Evolutionary conservation across 2,888 invertebrate species (phyloP).

Genomic region (Mythimna lalbum): DNA sequence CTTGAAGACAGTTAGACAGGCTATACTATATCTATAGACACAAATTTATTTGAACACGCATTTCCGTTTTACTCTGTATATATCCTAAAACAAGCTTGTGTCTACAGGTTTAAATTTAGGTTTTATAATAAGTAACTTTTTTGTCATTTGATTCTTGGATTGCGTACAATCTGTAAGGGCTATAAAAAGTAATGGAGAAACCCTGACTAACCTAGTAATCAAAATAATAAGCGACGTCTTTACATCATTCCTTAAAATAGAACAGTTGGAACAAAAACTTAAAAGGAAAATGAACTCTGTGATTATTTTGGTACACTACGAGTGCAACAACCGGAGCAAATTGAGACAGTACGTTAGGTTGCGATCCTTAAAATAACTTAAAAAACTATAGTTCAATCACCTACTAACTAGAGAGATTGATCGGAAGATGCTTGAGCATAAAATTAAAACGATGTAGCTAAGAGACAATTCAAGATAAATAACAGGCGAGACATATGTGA

Average conservation of each 20-base stretch:
- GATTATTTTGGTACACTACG: slow-evolving; percentile 39
- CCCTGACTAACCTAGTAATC: not conserved
- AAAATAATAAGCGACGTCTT: not conserved
- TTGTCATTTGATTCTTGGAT: not conserved
- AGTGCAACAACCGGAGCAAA: slow-evolving; percentile 47
- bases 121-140: not conserved
- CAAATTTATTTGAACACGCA: too few species aligned
- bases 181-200: not conserved
- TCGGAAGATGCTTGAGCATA: not conserved
- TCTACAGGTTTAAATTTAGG: not conserved
- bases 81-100: too few species aligned
- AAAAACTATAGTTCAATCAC: slow-evolving; percentile 34
- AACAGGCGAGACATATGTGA: not conserved
- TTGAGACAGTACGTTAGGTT: slow-evolving; percentile 25
- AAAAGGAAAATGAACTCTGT: slow-evolving; percentile 31
- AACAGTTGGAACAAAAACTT: slow-evolving; percentile 16
- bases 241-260: not conserved
- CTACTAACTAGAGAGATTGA: slow-evolving; percentile 4
- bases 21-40: too few species aligned
- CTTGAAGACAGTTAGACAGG: too few species aligned
- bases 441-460: not conserved
- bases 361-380: slow-evolving; percentile 26
- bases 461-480: not conserved
- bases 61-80: too few species aligned
- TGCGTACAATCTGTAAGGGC: not conserved